These are phyloP conservation scores for Bergia sp. DNA, from an alignment of 92 coral and sea anemone species.

Conservation along the genomic window DNA sequence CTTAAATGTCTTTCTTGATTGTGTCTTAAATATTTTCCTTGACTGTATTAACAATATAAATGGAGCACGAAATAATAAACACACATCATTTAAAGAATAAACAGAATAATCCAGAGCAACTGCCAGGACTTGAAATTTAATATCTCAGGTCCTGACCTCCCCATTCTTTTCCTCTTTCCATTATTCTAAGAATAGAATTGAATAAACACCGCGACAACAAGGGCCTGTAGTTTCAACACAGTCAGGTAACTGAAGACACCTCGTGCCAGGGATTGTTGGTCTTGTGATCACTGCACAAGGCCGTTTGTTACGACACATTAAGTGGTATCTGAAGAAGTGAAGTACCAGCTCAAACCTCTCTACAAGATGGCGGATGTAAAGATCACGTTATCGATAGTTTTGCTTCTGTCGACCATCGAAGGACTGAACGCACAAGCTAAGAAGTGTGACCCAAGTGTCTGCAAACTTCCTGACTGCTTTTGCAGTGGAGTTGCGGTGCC, in stretches of 20 bases:
- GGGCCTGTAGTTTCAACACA: background rate
- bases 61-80: too few relatives aligned
- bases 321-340: background rate
- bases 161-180: background rate
- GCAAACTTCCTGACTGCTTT: conserved; percentile 76
- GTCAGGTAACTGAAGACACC: background rate
- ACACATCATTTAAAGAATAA: too few relatives aligned
- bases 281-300: background rate
- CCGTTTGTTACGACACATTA: background rate
- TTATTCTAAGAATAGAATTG: background rate
- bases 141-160: background rate
- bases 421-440: background rate
- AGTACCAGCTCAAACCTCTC: background rate
- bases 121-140: too few relatives aligned
- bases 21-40: too few relatives aligned
- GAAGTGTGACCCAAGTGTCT: conserved; percentile 46
- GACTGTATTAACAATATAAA: too few relatives aligned
- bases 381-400: background rate
- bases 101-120: too few relatives aligned
- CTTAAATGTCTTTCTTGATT: too few relatives aligned
- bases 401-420: background rate
- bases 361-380: background rate
- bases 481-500: conserved; percentile 68
- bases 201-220: background rate
- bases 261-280: background rate